Conservation (phyloP, 2,888 invertebrate species). For the Latrodectus elegans region DNA sequence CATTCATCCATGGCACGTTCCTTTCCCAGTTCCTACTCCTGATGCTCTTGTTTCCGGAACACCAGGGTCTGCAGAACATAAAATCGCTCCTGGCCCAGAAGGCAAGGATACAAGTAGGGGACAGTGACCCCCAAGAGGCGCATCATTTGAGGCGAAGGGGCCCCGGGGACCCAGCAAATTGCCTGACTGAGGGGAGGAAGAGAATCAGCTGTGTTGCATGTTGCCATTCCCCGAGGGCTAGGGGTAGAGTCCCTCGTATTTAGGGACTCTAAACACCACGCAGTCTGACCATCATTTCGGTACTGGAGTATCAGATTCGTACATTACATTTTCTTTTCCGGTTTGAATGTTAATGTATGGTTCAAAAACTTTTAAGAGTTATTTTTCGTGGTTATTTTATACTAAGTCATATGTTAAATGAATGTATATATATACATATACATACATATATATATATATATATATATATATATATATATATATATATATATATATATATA, state of each 20-base stretch:
- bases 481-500: too few relatives aligned
- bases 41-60: neutral
- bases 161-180: conserved; percentile 19
- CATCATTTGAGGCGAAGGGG: conserved; percentile 29
- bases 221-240: conserved; percentile 17
- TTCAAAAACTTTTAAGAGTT: too few relatives aligned
- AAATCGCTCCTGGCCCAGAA: conserved; percentile 31
- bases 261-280: neutral
- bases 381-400: too few relatives aligned
- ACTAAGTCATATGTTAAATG: too few relatives aligned
- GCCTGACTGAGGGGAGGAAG: conserved; percentile 15
- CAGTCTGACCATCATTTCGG: too few relatives aligned
- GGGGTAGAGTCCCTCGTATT: conserved; percentile 11
- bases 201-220: conserved; percentile 50
- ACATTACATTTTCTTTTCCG: too few relatives aligned
- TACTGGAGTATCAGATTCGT: too few relatives aligned
- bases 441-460: too few relatives aligned
- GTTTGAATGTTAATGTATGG: too few relatives aligned
- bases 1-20: too few relatives aligned
- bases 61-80: conserved; percentile 17
- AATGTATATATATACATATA: too few relatives aligned
- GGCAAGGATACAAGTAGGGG: neutral
- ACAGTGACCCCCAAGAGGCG: conserved; percentile 19
- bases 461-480: too few relatives aligned
- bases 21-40: neutral